Evolutionary conservation across 2,888 invertebrate genomes (phyloP).

Genomic region (Cryptophagus acutangulus): DNA sequence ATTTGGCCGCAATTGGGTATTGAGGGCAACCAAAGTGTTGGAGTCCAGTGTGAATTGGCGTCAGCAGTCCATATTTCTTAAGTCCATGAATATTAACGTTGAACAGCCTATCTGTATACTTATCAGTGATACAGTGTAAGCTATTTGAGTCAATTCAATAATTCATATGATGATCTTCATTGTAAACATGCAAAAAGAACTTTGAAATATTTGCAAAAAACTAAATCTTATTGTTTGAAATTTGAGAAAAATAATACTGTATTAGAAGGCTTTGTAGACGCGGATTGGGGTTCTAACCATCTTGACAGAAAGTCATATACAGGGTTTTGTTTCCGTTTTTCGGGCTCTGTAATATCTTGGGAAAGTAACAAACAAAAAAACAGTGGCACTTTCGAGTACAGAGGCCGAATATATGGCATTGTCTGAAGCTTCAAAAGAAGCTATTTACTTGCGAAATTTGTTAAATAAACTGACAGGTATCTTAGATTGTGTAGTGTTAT

Average conservation of each 20-base stretch:
- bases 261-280: neutral
- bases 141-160: conserved; percentile 8
- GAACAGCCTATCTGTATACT: no score
- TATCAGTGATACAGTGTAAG: no score
- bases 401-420: conserved; percentile 7
- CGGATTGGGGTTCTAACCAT: neutral
- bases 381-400: conserved; percentile 3
- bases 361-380: conserved; percentile 2
- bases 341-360: conserved; percentile 3
- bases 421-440: conserved; percentile 7
- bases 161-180: neutral
- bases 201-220: neutral
- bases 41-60: no score
- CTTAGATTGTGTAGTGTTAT: neutral
- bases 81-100: no score
- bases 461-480: conserved; percentile 4
- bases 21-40: no score
- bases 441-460: conserved; percentile 3
- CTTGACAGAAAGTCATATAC: conserved; percentile 1
- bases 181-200: conserved; percentile 1
- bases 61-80: no score
- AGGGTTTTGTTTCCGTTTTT: conserved; percentile 5
- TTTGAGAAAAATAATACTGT: neutral
- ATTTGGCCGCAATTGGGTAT: no score
- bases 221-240: neutral